phyloP scores from a whole-genome alignment of 1,140 invertebrate genomes.

The Ylistrum balloti region DNA sequence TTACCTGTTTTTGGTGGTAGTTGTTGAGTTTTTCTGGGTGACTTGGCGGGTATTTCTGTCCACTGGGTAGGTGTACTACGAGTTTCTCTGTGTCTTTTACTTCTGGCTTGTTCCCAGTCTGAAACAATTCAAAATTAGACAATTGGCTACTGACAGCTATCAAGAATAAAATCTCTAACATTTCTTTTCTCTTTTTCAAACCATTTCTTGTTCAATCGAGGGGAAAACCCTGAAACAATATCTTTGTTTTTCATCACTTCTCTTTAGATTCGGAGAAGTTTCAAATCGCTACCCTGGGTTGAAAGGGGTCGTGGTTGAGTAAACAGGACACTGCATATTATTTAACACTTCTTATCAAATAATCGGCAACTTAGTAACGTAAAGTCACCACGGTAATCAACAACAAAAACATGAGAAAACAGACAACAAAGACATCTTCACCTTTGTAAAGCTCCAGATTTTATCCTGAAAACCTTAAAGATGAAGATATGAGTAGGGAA shows the following conservation, averaged over 20 bases:
- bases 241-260: not conserved
- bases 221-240: not conserved
- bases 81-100: constrained; percentile 4
- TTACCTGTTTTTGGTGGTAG: constrained; percentile 7
- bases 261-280: not conserved
- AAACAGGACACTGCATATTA: not conserved
- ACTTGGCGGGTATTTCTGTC: not conserved
- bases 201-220: not conserved
- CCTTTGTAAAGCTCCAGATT: not conserved
- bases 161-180: not conserved
- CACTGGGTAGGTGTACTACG: not conserved
- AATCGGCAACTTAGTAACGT: constrained; percentile 17
- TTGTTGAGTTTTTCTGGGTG: constrained; percentile 20
- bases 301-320: not conserved
- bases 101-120: not conserved
- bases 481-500: constrained; percentile 23
- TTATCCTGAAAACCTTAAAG: not conserved
- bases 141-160: not conserved
- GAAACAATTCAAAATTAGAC: not conserved
- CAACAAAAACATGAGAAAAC: not conserved
- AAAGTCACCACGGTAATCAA: not conserved
- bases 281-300: not conserved
- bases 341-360: constrained; percentile 30
- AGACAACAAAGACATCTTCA: constrained; percentile 19
- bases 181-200: constrained; percentile 10